phyloP scores from a whole-genome alignment of 2,888 invertebrate genomes.

The Pachymerium ferrugineum region DNA sequence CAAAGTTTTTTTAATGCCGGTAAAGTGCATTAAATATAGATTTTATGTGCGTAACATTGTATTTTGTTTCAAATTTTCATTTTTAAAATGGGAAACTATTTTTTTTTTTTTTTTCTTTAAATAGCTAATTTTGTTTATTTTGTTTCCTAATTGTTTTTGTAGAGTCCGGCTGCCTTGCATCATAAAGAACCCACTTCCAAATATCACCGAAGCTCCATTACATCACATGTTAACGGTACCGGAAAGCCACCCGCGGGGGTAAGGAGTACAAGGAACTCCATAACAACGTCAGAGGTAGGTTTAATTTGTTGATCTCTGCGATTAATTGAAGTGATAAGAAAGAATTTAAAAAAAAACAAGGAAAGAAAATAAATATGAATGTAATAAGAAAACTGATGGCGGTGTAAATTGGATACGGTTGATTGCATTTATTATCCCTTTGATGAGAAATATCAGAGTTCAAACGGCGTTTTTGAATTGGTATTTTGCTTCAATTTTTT shows the following conservation, averaged over 20 bases:
- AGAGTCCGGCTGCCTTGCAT: slow-evolving; percentile 36
- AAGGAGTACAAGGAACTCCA: slow-evolving; percentile 6
- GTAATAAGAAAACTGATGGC: no score
- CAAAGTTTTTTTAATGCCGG: no score
- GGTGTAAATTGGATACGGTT: slow-evolving; percentile 16
- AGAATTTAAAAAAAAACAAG: no score
- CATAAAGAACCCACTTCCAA: slow-evolving; percentile 34
- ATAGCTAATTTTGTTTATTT: not conserved
- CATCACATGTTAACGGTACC: slow-evolving; percentile 17
- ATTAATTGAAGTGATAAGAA: no score
- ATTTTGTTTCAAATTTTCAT: not conserved
- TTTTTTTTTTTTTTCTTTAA: no score
- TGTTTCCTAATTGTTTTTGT: slow-evolving; percentile 29
- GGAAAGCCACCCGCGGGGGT: slow-evolving; percentile 27
- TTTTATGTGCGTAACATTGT: not conserved
- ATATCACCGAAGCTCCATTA: slow-evolving; percentile 32
- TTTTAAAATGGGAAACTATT: no score
- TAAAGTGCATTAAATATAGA: no score
- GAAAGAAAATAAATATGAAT: no score
- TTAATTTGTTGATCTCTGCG: not conserved
- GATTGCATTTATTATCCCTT: not conserved
- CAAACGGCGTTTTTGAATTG: not conserved
- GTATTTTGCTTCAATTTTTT: not conserved
- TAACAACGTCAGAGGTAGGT: not conserved
- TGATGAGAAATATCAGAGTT: slow-evolving; percentile 16